phyloP scores from a whole-genome alignment of 2,113 vertebrate species.

The Corythornis madagascariensis region DNA sequence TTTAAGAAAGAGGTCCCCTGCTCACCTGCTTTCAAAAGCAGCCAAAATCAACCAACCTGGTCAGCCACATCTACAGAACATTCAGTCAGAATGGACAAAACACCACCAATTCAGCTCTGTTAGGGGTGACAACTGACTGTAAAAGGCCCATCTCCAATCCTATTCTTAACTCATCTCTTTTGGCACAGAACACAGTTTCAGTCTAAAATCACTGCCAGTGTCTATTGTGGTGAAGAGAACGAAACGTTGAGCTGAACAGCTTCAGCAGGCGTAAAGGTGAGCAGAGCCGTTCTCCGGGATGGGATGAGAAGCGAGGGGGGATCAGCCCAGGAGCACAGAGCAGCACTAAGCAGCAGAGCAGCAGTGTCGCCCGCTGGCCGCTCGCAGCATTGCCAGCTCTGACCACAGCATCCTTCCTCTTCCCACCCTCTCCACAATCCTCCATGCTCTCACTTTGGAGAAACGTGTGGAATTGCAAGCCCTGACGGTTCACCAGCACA shows the following conservation, averaged over 20 bases:
- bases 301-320: neutral
- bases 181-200: neutral
- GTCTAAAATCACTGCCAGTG: accelerated
- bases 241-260: neutral
- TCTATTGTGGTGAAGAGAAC: accelerated
- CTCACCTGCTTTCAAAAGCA: neutral
- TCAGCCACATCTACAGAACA: neutral
- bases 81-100: neutral
- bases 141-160: neutral
- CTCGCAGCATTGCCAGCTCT: neutral
- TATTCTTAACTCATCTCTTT: neutral
- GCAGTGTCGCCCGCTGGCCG: conserved; percentile 45
- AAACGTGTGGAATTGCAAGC: accelerated
- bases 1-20: neutral
- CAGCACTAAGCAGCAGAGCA: neutral
- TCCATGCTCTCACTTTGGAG: accelerated
- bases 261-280: accelerated
- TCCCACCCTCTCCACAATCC: neutral
- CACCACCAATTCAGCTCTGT: neutral
- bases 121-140: neutral
- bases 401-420: neutral
- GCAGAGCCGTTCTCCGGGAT: neutral
- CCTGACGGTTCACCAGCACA: neutral
- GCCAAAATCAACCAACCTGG: neutral
- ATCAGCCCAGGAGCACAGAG: neutral